phyloP scores from a whole-genome alignment of 2,888 invertebrate species.

The Athalia circularis region DNA sequence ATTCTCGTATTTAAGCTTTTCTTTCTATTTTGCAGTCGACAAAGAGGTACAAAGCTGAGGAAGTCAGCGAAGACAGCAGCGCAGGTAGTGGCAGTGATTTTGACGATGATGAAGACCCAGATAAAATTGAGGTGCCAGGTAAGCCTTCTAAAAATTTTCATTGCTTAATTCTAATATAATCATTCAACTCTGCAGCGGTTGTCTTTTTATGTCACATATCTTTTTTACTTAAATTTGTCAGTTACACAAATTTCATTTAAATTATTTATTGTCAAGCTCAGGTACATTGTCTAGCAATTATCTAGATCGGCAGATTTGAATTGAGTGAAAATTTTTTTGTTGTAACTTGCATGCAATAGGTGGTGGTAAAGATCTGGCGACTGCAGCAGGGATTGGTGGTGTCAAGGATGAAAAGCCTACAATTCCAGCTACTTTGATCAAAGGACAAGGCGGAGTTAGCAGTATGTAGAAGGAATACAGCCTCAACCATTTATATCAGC shows the following conservation, averaged over 20 bases:
- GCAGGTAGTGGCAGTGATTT: constrained; percentile 80
- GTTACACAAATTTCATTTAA: too few species aligned
- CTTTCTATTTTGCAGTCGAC: constrained; percentile 56
- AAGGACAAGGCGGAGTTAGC: constrained; percentile 63
- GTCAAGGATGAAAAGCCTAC: constrained; percentile 76
- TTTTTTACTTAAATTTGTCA: too few species aligned
- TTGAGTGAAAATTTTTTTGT: not conserved
- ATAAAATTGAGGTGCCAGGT: constrained; percentile 94
- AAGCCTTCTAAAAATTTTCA: constrained; percentile 60
- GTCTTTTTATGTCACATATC: too few species aligned
- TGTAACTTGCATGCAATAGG: constrained; percentile 75
- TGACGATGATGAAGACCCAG: constrained; percentile 93
- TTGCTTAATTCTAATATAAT: not conserved
- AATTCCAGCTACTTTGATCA: constrained; percentile 58
- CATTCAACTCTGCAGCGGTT: not conserved
- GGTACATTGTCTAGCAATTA: too few species aligned
- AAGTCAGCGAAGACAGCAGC: constrained; percentile 76
- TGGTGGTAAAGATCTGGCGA: constrained; percentile 90
- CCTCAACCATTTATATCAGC: not conserved
- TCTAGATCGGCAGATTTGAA: not conserved
- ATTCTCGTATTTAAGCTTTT: not conserved
- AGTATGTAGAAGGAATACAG: constrained; percentile 54
- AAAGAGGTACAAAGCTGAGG: constrained; percentile 70
- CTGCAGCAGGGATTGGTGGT: constrained; percentile 82
- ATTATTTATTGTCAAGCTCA: too few species aligned